Base-by-base conservation (phyloP, 2,797 vertebrate genomes). In the Danio jaintianensis region DNA sequence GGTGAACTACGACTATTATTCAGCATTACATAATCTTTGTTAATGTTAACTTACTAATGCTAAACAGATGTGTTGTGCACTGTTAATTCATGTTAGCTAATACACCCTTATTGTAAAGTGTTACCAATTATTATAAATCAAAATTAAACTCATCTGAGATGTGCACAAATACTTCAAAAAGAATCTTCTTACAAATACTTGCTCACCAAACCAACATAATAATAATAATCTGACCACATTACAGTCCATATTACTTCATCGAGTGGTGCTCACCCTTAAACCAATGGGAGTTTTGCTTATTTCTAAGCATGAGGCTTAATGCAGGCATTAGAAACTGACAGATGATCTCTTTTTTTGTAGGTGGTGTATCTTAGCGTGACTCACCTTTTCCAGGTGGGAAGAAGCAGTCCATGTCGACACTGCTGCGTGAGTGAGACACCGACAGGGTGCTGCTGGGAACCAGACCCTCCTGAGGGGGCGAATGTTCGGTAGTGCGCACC, bases 361-460 rank as follows among this genome's bases (percentile, higher is more conserved):
- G 62, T 2, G 4, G 50, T 53, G 18, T n/a, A 3, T 56, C 52
- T 61, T 13, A 12, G 52, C 45, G 52, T 43, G 9, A 42, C 75
- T 67, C 22, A 98, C 96, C 96, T 93, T 95, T 96, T 9, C 87
- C 90, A 0, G 87, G 89, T 79, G 96, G 92, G 89, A 92, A 50
- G 87, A 97, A 93, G 89, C 96, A 95, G 94, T 98, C 93, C 97
- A 98, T 99, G 91, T 99, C 98, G 63, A 97, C 94, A 0, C 97
- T 97, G 89, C 98, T 99, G 83, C 98, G 96, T 4, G 98, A 99
- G 89, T 98, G 97, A 4, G 97, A 98, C 82, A 98, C 93, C 78
- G 97, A 98, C 87, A 99, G 96, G 56, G 96, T 89, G 0, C 96
- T 98, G 94, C 96, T 95, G 82, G 97, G 98, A 61, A 99, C 94